Conservation (phyloP, 2,888 invertebrate genomes). For the Noctua comes region DNA sequence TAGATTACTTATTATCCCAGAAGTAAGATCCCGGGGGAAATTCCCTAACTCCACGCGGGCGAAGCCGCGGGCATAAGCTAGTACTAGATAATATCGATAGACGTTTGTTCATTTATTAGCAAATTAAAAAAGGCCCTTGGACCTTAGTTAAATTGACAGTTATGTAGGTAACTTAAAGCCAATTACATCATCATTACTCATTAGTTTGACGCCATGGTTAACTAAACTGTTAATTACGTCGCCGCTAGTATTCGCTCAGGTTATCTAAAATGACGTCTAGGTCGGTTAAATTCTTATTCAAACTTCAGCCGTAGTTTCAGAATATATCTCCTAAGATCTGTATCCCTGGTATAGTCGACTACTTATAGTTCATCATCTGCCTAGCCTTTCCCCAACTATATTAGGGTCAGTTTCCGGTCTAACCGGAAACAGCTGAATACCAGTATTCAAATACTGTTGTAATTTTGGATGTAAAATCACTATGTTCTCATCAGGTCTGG, state of each 20-base stretch:
- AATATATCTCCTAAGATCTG: background rate
- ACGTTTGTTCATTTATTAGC: background rate
- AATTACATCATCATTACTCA: background rate
- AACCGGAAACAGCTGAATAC: background rate
- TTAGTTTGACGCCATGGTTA: background rate
- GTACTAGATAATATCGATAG: background rate
- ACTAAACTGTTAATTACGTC: background rate
- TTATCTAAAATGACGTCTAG: background rate
- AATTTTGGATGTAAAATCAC: background rate
- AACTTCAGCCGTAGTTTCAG: background rate
- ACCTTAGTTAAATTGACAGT: background rate
- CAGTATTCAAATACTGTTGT: background rate
- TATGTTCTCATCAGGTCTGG: constrained; percentile 90
- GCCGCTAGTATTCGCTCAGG: background rate
- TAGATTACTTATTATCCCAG: no score
- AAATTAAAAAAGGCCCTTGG: background rate
- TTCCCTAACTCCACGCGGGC: no score
- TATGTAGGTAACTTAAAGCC: background rate
- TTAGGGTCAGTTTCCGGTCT: background rate
- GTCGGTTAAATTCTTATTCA: background rate
- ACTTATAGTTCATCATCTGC: background rate
- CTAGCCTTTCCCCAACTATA: background rate
- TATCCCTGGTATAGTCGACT: background rate
- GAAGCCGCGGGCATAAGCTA: no score
- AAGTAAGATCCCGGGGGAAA: no score